A percentile compares a stretch with the other conserved stretches of the same genome.
phyloP scores from a whole-genome alignment of 2,888 invertebrate species.

The Lampropteryx suffumata region DNA sequence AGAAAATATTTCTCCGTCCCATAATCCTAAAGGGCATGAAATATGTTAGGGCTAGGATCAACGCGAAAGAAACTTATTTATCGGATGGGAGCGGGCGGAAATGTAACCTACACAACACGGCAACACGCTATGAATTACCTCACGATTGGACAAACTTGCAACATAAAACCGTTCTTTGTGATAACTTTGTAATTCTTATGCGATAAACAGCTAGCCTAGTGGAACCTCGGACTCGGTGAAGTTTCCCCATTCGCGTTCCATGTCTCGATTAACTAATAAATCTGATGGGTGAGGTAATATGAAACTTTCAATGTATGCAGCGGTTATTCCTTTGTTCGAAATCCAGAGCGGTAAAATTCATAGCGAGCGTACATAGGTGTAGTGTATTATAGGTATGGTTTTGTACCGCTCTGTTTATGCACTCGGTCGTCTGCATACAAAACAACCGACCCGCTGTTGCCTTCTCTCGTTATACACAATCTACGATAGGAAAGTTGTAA shows the following conservation, averaged over 20 bases:
- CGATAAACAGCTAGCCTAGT: slow-evolving; percentile 36
- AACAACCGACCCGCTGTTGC: slow-evolving; percentile 34
- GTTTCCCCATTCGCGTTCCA: slow-evolving; percentile 16
- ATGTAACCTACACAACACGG: slow-evolving; percentile 37
- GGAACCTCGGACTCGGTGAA: slow-evolving; percentile 35
- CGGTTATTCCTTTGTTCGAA: slow-evolving; percentile 30
- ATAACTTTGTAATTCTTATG: slow-evolving; percentile 41
- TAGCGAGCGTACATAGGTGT: slow-evolving; percentile 25
- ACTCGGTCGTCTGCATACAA: slow-evolving; percentile 51
- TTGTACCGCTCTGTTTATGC: slow-evolving; percentile 45
- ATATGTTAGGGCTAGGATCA: slow-evolving; percentile 49
- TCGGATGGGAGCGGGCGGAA: slow-evolving; percentile 36
- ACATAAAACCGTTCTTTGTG: slow-evolving; percentile 41
- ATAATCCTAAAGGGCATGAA: slow-evolving; percentile 47
- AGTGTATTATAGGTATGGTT: slow-evolving; percentile 24
- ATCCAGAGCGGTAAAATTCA: slow-evolving; percentile 20
- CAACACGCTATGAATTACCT: slow-evolving; percentile 37
- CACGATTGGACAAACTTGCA: slow-evolving; percentile 44
- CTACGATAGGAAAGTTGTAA: slow-evolving; percentile 39
- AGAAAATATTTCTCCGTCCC: slow-evolving; percentile 41
- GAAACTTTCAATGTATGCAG: slow-evolving; percentile 27
- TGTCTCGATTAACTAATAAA: slow-evolving; percentile 24
- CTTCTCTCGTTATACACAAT: slow-evolving; percentile 25
- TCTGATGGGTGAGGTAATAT: slow-evolving; percentile 17
- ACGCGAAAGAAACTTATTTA: slow-evolving; percentile 50